Base-by-base conservation (phyloP, 2,888 invertebrate genomes). In the Brassicogethes aeneus region DNA sequence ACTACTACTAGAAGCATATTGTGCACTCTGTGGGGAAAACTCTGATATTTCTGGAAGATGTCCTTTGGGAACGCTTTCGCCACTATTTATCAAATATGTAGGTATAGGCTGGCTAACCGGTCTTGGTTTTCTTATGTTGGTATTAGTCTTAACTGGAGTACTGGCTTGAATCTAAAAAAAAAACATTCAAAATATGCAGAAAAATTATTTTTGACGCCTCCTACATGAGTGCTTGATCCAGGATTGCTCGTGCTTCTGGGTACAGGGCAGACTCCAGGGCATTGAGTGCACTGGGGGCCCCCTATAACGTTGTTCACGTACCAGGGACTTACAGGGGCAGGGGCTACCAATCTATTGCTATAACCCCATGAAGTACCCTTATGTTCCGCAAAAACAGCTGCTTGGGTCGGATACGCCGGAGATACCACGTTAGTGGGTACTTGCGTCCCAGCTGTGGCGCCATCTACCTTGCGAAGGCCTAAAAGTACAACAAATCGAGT, bases 1-100 rank as follows among this genome's bases (percentile, higher is more conserved):
- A 80, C 80, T 75, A 56, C 77, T 76, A 61, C 80, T 81, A 23
- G 80, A 80, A 16, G 80, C 79, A 59, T 80, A 80, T 59, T 79
- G 79, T 45, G 68, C 47, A 60, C 58, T 50, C 53, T 72, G 70
- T 8, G 72, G 69, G 36, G 69, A 68, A 56, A 72, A 72, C 60
- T 73, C 72, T 2, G 70, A 72, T 50, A 73, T 73, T 61, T 72
- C 70, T 7, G 72, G 72, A 54, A 71, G 61, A 35, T 63, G 65
- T 36, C 64, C 55, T 46, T 65, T 64, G 16, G 64, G 59, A 38
- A 59, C 54, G 37, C 59, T 56, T 46, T 64, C 63, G 7, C 60
- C 64, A 44, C 62, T 63, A 15, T 55, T 53, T 33, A 50, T 43
- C 15, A 61, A 46, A 44, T 58, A 60, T 35, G 66, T 57, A 32